Percentiles rank a stretch among this genome's conserved stretches.
Evolutionary conservation across 2,113 vertebrate genomes (phyloP).

Genomic region (Lycaon pictus): DNA sequence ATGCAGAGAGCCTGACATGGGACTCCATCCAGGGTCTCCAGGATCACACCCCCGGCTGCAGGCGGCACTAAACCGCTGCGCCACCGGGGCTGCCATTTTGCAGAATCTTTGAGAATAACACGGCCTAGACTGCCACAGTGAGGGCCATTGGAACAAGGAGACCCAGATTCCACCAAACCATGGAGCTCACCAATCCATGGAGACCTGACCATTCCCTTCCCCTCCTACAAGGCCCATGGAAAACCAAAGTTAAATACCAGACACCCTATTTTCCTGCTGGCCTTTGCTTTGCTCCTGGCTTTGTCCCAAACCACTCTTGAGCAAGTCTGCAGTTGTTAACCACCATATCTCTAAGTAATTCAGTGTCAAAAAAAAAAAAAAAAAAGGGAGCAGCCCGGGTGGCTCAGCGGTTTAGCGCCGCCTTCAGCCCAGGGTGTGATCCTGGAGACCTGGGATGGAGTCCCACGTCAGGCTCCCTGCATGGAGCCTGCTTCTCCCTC

Average conservation of each 20-base stretch:
- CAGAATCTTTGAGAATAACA: neutral
- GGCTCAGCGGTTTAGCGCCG: too few relatives aligned
- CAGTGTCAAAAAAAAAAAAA: neutral
- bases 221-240: neutral
- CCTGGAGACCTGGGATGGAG: too few relatives aligned
- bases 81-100: neutral
- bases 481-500: too few relatives aligned
- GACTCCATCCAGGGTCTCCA: too few relatives aligned
- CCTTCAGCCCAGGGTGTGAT: too few relatives aligned
- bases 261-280: neutral
- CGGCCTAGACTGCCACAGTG: neutral
- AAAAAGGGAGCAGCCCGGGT: too few relatives aligned
- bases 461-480: too few relatives aligned
- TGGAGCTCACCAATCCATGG: neutral
- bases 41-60: too few relatives aligned
- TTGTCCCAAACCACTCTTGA: neutral
- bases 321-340: neutral
- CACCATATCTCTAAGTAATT: neutral
- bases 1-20: too few relatives aligned
- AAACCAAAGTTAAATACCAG: neutral
- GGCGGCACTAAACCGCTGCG: too few relatives aligned
- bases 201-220: neutral
- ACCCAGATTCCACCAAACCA: neutral
- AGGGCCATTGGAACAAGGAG: neutral
- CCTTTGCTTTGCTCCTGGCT: neutral